Evolutionary conservation across 2,888 invertebrate genomes (phyloP).

Genomic region (Volucella bombylans): DNA sequence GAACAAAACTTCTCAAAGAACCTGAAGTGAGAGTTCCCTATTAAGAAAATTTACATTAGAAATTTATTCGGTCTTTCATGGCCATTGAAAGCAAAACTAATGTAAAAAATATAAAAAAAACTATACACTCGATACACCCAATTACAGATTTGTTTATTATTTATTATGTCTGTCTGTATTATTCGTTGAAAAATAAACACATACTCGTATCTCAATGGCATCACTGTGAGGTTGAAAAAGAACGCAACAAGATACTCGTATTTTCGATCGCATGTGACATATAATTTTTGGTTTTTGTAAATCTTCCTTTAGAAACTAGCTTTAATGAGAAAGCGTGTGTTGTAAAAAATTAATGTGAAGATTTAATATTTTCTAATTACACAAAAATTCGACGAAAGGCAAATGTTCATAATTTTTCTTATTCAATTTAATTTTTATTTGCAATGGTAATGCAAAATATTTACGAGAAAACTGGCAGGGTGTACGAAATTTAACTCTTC

Average conservation of each 20-base stretch:
- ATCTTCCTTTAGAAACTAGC: too few species aligned
- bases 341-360: too few species aligned
- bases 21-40: conserved; percentile 26
- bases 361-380: too few species aligned
- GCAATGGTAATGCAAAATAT: background rate
- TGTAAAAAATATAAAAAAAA: too few species aligned
- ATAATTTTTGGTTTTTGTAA: too few species aligned
- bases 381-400: background rate
- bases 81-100: conserved; percentile 34
- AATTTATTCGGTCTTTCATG: conserved; percentile 14
- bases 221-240: too few species aligned
- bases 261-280: too few species aligned
- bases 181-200: too few species aligned
- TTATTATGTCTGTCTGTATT: too few species aligned
- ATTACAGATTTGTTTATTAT: background rate
- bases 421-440: background rate
- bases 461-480: background rate
- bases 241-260: too few species aligned
- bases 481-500: background rate
- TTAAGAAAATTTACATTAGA: conserved; percentile 11
- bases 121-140: background rate
- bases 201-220: too few species aligned
- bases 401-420: background rate
- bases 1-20: background rate
- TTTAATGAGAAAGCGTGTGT: too few species aligned